Conservation (phyloP, 2,113 vertebrate genomes). For the Seriola dumerili region DNA sequence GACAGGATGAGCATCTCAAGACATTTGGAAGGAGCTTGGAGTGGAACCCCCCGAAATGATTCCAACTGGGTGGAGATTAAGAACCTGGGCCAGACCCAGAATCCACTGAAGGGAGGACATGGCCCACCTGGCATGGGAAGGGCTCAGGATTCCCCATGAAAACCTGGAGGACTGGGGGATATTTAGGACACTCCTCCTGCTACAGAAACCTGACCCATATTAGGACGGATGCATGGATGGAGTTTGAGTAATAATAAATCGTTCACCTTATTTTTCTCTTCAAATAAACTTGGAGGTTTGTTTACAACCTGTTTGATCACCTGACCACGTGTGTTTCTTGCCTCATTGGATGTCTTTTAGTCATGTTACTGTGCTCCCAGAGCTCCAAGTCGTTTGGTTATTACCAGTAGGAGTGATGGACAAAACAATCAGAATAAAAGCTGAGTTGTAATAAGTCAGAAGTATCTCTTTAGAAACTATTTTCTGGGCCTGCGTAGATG, state of each 20-base stretch:
- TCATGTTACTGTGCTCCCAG: neutral
- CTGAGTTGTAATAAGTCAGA: neutral
- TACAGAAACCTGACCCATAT: neutral
- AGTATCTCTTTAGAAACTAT: neutral
- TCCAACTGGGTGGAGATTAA: no score
- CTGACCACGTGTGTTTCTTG: neutral
- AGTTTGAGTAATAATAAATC: neutral
- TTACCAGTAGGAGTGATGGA: neutral
- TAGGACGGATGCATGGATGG: neutral
- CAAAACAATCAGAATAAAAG: constrained; percentile 2
- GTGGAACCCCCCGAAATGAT: neutral
- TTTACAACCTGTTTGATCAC: constrained; percentile 8
- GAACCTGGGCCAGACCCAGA: no score
- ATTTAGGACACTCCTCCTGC: neutral
- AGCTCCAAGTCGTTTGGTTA: constrained; percentile 2
- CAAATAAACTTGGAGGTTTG: neutral
- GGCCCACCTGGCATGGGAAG: neutral
- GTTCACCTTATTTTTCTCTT: neutral
- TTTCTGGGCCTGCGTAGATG: constrained; percentile 19
- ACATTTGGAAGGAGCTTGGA: neutral
- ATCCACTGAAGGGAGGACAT: no score
- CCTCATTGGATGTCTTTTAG: neutral
- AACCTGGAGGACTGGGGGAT: neutral
- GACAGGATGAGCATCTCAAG: neutral
- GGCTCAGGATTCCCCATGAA: neutral